phyloP scores from a whole-genome alignment of 2,113 vertebrate genomes.

The Sylvilagus bachmani region DNA sequence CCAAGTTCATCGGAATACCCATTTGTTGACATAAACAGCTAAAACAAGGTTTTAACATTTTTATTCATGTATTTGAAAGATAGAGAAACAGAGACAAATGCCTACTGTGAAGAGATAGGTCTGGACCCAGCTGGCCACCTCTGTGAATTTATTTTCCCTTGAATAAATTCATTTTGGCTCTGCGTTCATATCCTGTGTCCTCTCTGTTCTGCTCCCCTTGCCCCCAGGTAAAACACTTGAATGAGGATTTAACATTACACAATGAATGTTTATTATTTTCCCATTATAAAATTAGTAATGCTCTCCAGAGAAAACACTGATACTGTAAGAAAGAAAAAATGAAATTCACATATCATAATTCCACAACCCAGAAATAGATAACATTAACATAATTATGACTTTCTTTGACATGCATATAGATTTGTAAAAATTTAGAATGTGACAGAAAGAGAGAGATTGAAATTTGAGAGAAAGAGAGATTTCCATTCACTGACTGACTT shows the following conservation, averaged over 20 bases:
- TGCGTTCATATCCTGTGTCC: no score
- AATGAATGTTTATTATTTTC: background rate
- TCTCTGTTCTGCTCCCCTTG: no score
- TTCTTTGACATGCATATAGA: background rate
- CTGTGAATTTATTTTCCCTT: no score
- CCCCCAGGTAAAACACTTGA: background rate
- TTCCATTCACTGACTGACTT: no score
- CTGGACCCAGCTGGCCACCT: no score
- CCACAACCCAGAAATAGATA: background rate
- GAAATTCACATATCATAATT: background rate
- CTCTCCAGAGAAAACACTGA: background rate
- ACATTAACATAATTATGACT: background rate
- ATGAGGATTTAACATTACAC: background rate
- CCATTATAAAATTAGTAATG: background rate
- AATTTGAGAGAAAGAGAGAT: no score
- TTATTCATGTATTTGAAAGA: no score
- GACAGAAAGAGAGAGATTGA: no score
- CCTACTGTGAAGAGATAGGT: no score
- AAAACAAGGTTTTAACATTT: no score
- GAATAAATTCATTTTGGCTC: no score
- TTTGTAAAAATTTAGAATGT: background rate
- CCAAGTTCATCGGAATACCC: background rate
- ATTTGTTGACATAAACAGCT: background rate
- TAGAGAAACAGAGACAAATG: no score
- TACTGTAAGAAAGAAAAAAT: background rate